Evolutionary conservation across 2,113 vertebrate species (phyloP), one percentile per base, ranked within the genome.

Genomic region (Limnothrissa miodon): DNA sequence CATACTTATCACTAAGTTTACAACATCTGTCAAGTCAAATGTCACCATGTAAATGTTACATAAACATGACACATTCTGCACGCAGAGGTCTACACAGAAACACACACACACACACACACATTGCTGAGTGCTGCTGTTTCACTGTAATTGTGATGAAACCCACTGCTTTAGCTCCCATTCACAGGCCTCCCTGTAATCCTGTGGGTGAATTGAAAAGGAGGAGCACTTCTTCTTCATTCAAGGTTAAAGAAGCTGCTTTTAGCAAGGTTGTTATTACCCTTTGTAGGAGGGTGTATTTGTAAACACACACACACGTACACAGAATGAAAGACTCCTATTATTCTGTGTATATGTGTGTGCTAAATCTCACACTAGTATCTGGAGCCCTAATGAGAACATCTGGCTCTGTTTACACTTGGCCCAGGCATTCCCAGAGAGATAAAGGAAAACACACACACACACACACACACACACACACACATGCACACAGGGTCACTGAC

Each of bases 391-490:
- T 88, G 83, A 87, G 83, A 36, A 86, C 86, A 86, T 81, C 82
- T 21, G 66, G 88, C 87, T 85, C 87, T 88, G 84, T 87, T 89
- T 25, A 89, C 86, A 87, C 91, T 88, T 87, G 92, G 92, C 92
- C 93, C 90, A 92, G 87, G 86, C 83, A 88, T 93, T 92, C 90
- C 89, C 90, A 87, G 66, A 84, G 83, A 86, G 89, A 92, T 86
- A 82, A 80, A 82, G 82, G 25, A 80, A 92, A 89, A 92, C 92
- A 93, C 39, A 81, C 83, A 88, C 79, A 83, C 79, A 11, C 56
- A 81, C 9, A 46, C 45, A 46, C 0, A 46, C 45, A 46, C 45
- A 46, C 45, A 17, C 6, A 45, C 79, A 45, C 79, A 45, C 42
- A 48, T 10, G 13, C 80, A 81, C 29, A 11, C 66, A 39, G 66